Conservation (phyloP, 2,113 vertebrate species). For the Porphyrio hochstetteri region DNA sequence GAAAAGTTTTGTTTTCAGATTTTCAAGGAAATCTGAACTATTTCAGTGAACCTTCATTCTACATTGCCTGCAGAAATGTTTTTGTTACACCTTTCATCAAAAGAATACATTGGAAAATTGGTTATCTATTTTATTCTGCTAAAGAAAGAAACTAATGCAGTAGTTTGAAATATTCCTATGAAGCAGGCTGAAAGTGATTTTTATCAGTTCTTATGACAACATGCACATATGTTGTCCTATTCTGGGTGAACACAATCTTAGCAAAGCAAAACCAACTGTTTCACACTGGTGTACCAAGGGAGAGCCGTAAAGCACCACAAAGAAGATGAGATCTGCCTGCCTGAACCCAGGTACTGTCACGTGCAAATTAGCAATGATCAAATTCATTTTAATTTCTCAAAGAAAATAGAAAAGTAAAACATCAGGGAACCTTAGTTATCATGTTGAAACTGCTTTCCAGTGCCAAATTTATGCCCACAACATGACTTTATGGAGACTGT, state of each 20-base stretch:
- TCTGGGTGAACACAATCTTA: not conserved
- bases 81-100: not conserved
- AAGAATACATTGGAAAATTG: not conserved
- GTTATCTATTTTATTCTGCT: not conserved
- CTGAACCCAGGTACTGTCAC: not conserved
- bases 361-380: not conserved
- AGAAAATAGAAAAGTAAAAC: conserved; percentile 52
- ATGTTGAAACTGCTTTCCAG: conserved; percentile 15
- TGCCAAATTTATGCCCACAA: conserved; percentile 52
- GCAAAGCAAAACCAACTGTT: not conserved
- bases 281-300: not conserved
- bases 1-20: not conserved
- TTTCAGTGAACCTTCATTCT: not conserved
- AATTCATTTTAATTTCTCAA: conserved; percentile 34
- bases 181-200: not conserved
- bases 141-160: not conserved
- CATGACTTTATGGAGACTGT: conserved; percentile 17
- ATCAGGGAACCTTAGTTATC: not conserved
- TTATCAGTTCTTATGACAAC: not conserved
- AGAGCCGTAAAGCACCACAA: not conserved
- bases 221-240: not conserved
- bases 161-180: not conserved
- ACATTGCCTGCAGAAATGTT: not conserved
- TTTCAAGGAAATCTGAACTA: not conserved
- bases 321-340: not conserved